A percentile compares a stretch with the other conserved stretches of the same genome.
Conservation (phyloP, 2,888 invertebrate species). For the Drosophila hamatofila region DNA sequence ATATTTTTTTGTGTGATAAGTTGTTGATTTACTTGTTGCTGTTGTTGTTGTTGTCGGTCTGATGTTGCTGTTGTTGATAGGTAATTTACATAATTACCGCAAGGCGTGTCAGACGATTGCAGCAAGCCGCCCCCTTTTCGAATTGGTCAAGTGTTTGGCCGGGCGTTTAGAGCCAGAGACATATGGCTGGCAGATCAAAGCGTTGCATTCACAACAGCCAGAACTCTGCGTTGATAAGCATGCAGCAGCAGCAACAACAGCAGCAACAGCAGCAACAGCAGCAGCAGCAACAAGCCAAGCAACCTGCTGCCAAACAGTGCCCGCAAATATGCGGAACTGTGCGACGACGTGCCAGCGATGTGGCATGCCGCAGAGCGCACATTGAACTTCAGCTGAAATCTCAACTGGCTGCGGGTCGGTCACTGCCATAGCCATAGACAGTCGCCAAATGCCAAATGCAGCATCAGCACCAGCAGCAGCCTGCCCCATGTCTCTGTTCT, state of each 20-base stretch:
- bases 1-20: constrained; percentile 47
- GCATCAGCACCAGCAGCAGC: constrained; percentile 19
- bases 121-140: constrained; percentile 5
- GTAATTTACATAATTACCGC: constrained; percentile 71
- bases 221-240: constrained; percentile 16
- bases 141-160: constrained; percentile 34
- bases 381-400: constrained; percentile 66
- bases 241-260: neutral
- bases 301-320: constrained; percentile 19
- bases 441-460: constrained; percentile 62
- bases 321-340: constrained; percentile 63
- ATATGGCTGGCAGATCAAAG: constrained; percentile 30
- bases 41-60: constrained; percentile 23
- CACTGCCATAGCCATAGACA: constrained; percentile 52
- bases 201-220: constrained; percentile 4
- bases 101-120: constrained; percentile 61
- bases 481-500: constrained; percentile 26
- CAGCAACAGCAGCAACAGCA: neutral
- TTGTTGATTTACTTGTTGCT: constrained; percentile 44
- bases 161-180: constrained; percentile 21
- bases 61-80: constrained; percentile 57
- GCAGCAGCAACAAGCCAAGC: neutral
- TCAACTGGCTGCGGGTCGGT: constrained; percentile 67
- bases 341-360: constrained; percentile 31
- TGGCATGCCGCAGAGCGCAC: constrained; percentile 57